phyloP scores from a whole-genome alignment of 2,113 vertebrate genomes.

The Hemiprocne comata region DNA sequence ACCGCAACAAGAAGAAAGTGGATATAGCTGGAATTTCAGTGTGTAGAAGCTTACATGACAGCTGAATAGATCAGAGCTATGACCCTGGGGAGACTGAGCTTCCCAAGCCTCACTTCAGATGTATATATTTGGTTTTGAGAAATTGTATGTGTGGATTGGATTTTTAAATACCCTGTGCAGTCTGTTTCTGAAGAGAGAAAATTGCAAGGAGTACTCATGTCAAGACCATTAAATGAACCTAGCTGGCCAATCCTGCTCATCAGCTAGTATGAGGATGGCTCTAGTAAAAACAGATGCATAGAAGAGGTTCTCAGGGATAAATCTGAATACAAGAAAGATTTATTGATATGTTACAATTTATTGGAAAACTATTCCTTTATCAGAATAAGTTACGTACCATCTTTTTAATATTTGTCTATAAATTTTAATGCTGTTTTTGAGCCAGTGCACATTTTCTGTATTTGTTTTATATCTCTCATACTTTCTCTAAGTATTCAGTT shows the following conservation, averaged over 20 bases:
- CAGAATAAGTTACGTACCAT: background rate
- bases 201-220: background rate
- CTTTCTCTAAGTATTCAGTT: background rate
- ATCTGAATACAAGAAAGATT: background rate
- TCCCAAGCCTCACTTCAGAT: background rate
- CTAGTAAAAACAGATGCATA: background rate
- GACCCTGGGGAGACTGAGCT: background rate
- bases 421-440: background rate
- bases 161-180: background rate
- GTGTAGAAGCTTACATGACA: background rate
- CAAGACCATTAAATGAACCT: background rate
- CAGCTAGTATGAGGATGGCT: background rate
- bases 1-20: background rate
- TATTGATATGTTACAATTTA: background rate
- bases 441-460: fast-evolving
- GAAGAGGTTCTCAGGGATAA: background rate
- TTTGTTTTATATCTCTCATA: background rate
- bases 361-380: background rate
- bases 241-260: background rate
- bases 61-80: background rate
- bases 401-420: background rate
- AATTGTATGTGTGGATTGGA: background rate
- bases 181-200: background rate
- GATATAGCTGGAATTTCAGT: background rate
- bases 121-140: background rate